A percentile compares a stretch with the other conserved stretches of the same genome.
Evolutionary conservation across 2,113 vertebrate genomes (phyloP).

Genomic region (Microcebus jonahi): DNA sequence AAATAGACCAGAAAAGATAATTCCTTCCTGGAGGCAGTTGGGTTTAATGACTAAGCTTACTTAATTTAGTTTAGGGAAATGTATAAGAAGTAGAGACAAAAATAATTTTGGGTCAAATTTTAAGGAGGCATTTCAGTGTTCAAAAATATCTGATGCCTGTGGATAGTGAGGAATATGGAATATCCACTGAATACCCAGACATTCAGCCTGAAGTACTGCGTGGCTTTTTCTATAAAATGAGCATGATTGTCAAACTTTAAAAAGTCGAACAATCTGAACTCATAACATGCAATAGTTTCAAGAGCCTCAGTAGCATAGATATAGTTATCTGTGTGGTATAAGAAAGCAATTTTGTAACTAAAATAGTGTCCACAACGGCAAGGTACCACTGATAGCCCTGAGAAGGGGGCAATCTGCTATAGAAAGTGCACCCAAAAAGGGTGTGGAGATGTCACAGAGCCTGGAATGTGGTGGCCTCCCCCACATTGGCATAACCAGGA

Average conservation of each 20-base stretch:
- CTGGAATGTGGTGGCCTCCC: neutral
- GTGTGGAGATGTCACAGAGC: neutral
- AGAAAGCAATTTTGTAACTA: neutral
- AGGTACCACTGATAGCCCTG: neutral
- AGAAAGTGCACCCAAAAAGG: neutral
- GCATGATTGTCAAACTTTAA: neutral
- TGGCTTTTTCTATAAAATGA: no score
- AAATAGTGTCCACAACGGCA: neutral
- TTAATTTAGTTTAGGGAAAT: neutral
- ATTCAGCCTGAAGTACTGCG: neutral
- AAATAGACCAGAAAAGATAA: neutral
- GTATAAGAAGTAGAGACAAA: neutral
- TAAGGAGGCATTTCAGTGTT: neutral
- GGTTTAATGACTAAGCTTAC: neutral
- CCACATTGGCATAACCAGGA: neutral
- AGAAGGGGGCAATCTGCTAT: neutral
- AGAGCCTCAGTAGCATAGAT: no score
- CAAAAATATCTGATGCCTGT: neutral
- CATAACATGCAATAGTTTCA: neutral
- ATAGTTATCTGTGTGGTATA: neutral
- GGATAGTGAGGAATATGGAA: neutral
- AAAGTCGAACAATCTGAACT: neutral
- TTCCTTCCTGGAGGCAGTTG: neutral
- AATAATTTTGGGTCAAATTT: neutral
- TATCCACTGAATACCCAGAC: neutral